A percentile compares a stretch with the other conserved stretches of the same genome.
Conservation (phyloP, 2,888 invertebrate genomes). For the Amphipyra tragopoginis region DNA sequence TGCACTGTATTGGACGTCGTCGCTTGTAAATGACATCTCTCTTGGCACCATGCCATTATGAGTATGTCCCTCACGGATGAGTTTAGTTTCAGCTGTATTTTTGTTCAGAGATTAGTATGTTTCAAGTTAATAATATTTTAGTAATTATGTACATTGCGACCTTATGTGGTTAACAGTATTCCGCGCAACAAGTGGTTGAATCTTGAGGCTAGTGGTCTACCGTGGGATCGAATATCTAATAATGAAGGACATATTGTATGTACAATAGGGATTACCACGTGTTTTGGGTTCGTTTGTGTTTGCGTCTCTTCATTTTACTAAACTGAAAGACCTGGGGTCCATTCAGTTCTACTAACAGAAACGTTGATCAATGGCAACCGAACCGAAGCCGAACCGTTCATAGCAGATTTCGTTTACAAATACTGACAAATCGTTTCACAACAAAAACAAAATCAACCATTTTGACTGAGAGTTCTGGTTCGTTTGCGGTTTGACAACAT, state of each 20-base stretch:
- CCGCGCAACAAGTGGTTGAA: slow-evolving; percentile 68
- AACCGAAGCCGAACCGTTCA: too few species aligned
- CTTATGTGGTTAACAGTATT: slow-evolving; percentile 58
- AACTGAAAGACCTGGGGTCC: too few species aligned
- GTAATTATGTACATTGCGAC: slow-evolving; percentile 47
- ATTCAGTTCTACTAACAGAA: too few species aligned
- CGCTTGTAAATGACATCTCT: slow-evolving; percentile 59
- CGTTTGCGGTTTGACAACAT: too few species aligned
- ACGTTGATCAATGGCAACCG: too few species aligned
- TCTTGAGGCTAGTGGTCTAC: slow-evolving; percentile 63
- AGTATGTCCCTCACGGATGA: slow-evolving; percentile 58
- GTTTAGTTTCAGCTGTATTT: slow-evolving; percentile 58
- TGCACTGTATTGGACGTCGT: slow-evolving; percentile 52
- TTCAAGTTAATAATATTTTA: slow-evolving; percentile 39
- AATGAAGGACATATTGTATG: slow-evolving; percentile 29
- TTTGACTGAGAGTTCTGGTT: too few species aligned
- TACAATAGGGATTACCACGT: slow-evolving; percentile 12
- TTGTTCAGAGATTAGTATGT: slow-evolving; percentile 52
- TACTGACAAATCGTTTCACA: too few species aligned
- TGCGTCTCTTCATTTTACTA: neutral
- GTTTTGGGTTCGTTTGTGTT: neutral
- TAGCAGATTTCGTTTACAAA: too few species aligned
- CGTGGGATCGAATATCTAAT: slow-evolving; percentile 50
- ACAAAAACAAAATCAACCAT: too few species aligned
- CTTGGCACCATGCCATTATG: slow-evolving; percentile 66